phyloP scores from a whole-genome alignment of 2,113 vertebrate genomes.

The Andinoacara biseriatus region DNA sequence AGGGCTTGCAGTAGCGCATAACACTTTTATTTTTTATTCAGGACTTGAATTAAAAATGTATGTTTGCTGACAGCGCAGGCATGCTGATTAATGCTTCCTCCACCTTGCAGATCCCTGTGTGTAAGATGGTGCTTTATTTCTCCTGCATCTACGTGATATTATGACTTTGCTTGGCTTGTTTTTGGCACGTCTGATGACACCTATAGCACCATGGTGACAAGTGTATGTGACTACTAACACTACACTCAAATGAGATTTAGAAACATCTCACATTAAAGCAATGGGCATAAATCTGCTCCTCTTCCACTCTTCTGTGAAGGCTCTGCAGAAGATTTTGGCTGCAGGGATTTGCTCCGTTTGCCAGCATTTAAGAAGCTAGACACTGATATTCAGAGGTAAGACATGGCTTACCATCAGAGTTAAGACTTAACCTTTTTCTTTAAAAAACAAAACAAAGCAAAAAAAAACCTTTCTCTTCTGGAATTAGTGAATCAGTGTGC shows the following conservation, averaged over 20 bases:
- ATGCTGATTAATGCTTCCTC: not conserved
- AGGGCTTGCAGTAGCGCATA: constrained; percentile 36
- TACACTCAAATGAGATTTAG: not conserved
- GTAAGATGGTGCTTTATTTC: not conserved
- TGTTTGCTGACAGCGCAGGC: constrained; percentile 3
- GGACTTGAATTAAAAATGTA: constrained; percentile 55
- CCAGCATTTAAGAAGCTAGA: not conserved
- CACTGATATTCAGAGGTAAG: not conserved
- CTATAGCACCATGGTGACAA: not conserved
- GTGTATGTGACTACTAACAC: not conserved
- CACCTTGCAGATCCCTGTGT: not conserved
- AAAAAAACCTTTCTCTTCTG: not conserved
- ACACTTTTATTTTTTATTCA: constrained; percentile 47
- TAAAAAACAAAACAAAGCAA: too few species aligned
- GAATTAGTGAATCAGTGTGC: not conserved
- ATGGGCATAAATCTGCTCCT: not conserved
- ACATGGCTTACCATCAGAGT: not conserved
- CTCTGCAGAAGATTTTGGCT: not conserved
- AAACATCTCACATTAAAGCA: not conserved
- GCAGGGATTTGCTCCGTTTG: not conserved
- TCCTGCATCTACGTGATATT: not conserved
- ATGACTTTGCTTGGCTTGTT: not conserved
- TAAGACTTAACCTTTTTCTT: not conserved
- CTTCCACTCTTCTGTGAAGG: not conserved
- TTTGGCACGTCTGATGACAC: not conserved